Percentiles rank a stretch among this genome's conserved stretches.
These are phyloP conservation scores for Drosophila repletoides DNA, from an alignment of 1,140 invertebrate genomes.

Conservation along the genomic window DNA sequence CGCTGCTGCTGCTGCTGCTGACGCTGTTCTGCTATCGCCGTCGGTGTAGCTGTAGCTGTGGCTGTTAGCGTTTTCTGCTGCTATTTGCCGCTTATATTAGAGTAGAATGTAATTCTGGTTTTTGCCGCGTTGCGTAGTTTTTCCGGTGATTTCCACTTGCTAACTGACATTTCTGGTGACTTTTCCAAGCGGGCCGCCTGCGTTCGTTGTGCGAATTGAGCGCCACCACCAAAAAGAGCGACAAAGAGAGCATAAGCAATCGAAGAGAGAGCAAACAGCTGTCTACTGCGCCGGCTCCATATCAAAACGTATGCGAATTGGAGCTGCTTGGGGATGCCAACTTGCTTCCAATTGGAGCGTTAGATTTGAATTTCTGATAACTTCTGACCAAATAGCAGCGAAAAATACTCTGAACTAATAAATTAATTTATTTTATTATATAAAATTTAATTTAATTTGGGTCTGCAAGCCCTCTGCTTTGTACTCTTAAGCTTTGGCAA, in stretches of 20 bases:
- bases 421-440: background rate
- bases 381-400: no score
- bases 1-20: slow-evolving; percentile 29
- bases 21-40: slow-evolving; percentile 23
- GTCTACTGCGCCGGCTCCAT: slow-evolving; percentile 39
- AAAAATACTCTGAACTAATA: background rate
- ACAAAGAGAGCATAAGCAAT: background rate
- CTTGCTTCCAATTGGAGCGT: slow-evolving; percentile 8
- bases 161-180: slow-evolving; percentile 68
- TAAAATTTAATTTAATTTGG: no score
- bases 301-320: slow-evolving; percentile 32
- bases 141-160: slow-evolving; percentile 79
- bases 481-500: background rate
- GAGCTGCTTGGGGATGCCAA: slow-evolving; percentile 24
- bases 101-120: slow-evolving; percentile 24
- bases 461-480: background rate
- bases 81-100: slow-evolving; percentile 32
- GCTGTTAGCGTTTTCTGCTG: slow-evolving; percentile 35
- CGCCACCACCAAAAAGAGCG: slow-evolving; percentile 2
- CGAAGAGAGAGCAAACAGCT: slow-evolving; percentile 24
- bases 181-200: slow-evolving; percentile 67
- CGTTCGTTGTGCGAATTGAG: slow-evolving; percentile 43
- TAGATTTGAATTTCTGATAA: slow-evolving; percentile 23
- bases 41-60: slow-evolving; percentile 31
- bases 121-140: slow-evolving; percentile 71